Evolutionary conservation across 30 jellyfish, hydroid and myxozoan genomes (phyloP).

Genomic region (Pelagia noctiluca): DNA sequence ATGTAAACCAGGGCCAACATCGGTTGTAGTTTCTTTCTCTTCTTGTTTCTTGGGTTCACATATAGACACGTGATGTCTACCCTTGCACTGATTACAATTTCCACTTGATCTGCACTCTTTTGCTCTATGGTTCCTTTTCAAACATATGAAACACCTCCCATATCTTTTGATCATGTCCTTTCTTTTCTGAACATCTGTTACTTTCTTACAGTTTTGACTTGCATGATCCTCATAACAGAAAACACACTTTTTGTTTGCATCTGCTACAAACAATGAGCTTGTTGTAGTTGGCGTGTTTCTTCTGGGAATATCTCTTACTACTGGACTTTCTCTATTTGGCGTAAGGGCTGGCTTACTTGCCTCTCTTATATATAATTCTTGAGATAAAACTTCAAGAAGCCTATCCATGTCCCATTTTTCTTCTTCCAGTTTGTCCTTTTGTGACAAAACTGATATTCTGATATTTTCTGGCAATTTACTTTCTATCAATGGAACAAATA

Average conservation of each 20-base stretch:
- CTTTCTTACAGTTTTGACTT: conserved; percentile 40
- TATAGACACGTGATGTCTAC: conserved; percentile 36
- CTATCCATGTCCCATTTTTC: conserved; percentile 16
- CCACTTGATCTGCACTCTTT: conserved; percentile 31
- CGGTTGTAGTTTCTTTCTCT: neutral
- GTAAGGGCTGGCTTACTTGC: conserved; percentile 19
- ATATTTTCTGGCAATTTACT: conserved; percentile 44
- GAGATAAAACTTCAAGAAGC: conserved; percentile 25
- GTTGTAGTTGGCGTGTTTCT: neutral
- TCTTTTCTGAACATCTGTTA: conserved; percentile 12
- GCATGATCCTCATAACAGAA: neutral
- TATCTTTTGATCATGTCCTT: conserved; percentile 22
- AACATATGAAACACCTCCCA: conserved; percentile 30
- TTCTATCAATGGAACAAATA: conserved; percentile 35
- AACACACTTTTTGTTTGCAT: neutral
- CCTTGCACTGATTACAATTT: conserved; percentile 1
- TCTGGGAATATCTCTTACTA: neutral
- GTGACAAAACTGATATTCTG: conserved; percentile 13
- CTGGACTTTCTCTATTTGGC: neutral
- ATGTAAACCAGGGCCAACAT: conserved; percentile 60
- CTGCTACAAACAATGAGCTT: neutral
- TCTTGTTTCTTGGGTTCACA: conserved; percentile 16
- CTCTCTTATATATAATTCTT: conserved; percentile 17
- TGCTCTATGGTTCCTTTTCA: conserved; percentile 31
- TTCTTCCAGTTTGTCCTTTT: too few species aligned